Evolutionary conservation across 2,888 invertebrate species (phyloP).

Genomic region (Drosophila ezoana): DNA sequence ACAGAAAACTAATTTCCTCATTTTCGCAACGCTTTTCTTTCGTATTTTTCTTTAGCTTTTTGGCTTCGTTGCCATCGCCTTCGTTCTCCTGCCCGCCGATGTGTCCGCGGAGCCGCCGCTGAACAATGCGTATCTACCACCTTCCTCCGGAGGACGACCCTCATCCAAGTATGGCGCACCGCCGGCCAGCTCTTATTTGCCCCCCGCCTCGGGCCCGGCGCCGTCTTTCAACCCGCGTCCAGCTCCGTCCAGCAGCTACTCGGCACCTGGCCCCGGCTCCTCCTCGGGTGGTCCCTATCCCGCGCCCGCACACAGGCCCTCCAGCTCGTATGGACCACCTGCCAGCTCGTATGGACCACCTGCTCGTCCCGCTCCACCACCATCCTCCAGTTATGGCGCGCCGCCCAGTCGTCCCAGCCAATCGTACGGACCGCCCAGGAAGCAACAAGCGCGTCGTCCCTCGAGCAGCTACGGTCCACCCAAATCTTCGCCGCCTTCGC

Average conservation of each 20-base stretch:
- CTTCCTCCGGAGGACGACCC: slow-evolving; percentile 80
- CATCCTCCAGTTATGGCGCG: slow-evolving; percentile 73
- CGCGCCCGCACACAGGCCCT: slow-evolving; percentile 78
- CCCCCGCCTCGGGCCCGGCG: slow-evolving; percentile 85
- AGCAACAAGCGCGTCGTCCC: slow-evolving; percentile 83
- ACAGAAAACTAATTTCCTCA: slow-evolving; percentile 71
- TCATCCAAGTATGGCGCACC: slow-evolving; percentile 85
- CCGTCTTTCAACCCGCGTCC: slow-evolving; percentile 74
- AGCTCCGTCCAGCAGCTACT: slow-evolving; percentile 83
- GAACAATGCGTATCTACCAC: slow-evolving; percentile 82
- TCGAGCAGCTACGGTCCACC: slow-evolving; percentile 86
- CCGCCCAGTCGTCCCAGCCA: slow-evolving; percentile 83
- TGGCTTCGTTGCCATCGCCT: slow-evolving; percentile 50
- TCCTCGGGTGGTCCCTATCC: slow-evolving; percentile 71
- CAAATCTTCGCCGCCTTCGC: slow-evolving; percentile 63
- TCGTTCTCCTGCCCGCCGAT: slow-evolving; percentile 50
- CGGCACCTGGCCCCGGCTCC: slow-evolving; percentile 69
- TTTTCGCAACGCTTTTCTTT: slow-evolving; percentile 28
- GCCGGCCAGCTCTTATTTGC: slow-evolving; percentile 87
- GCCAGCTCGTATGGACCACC: slow-evolving; percentile 65
- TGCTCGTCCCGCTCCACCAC: slow-evolving; percentile 44
- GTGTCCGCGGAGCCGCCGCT: slow-evolving; percentile 83
- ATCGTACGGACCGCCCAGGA: slow-evolving; percentile 81
- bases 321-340: slow-evolving; percentile 76
- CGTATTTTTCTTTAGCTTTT: slow-evolving; percentile 47